A percentile compares a stretch with the other conserved stretches of the same genome.
phyloP scores from a whole-genome alignment of 2,113 vertebrate species.

The Scomber japonicus region DNA sequence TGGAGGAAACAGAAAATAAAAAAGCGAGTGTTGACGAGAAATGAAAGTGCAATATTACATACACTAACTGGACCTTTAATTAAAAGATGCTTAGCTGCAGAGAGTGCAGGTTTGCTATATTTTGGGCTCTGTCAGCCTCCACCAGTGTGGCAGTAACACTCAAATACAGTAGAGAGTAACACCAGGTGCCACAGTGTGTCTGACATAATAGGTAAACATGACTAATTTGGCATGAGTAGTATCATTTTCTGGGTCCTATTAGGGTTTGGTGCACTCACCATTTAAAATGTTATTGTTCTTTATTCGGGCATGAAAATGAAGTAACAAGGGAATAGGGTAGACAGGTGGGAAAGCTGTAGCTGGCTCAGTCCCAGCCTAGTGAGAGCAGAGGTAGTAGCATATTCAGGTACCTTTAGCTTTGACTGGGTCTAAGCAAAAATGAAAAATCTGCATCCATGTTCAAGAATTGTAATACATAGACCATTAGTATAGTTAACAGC shows the following conservation, averaged over 20 bases:
- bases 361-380: constrained; percentile 37
- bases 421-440: constrained; percentile 41
- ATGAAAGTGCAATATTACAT: constrained; percentile 67
- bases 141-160: constrained; percentile 9
- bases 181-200: constrained; percentile 18
- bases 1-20: constrained; percentile 74
- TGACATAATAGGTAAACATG: constrained; percentile 40
- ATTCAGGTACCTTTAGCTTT: constrained; percentile 55
- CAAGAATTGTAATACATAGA: not conserved
- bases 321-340: constrained; percentile 9
- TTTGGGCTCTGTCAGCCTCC: constrained; percentile 50
- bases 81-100: constrained; percentile 75
- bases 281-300: constrained; percentile 48
- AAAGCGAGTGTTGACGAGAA: constrained; percentile 40
- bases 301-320: constrained; percentile 42
- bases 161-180: constrained; percentile 48
- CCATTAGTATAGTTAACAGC: constrained; percentile 31
- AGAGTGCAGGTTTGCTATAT: constrained; percentile 55
- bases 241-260: constrained; percentile 27
- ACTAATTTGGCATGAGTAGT: constrained; percentile 30
- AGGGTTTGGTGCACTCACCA: constrained; percentile 25
- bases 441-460: constrained; percentile 53
- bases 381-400: constrained; percentile 22
- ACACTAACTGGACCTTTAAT: constrained; percentile 74
- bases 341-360: constrained; percentile 45